Percentiles rank a stretch among this genome's conserved stretches.
These are phyloP conservation scores for Rhinogobius similis DNA, from an alignment of 2,113 vertebrate genomes.

Conservation along the genomic window DNA sequence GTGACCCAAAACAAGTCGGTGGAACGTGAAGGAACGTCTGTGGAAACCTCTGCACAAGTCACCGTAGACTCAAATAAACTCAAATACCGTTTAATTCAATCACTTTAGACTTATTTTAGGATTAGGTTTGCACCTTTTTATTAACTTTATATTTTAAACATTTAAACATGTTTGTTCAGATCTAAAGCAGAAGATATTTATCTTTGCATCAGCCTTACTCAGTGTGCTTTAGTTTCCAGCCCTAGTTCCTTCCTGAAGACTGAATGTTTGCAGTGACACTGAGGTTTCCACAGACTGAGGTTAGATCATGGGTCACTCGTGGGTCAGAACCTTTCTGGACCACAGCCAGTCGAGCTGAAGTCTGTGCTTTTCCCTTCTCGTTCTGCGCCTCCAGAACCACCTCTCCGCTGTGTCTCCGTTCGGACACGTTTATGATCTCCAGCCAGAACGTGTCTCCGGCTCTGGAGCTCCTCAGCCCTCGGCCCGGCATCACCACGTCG, in stretches of 20 bases:
- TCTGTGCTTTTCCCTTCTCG: constrained; percentile 82
- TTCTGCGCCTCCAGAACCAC: constrained; percentile 89
- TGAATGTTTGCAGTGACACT: too few relatives aligned
- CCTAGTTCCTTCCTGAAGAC: too few relatives aligned
- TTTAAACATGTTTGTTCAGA: too few relatives aligned
- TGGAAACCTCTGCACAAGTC: neutral
- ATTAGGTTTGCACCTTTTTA: too few relatives aligned
- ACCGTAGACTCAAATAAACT: too few relatives aligned
- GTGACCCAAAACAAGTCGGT: neutral
- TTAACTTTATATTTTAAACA: too few relatives aligned
- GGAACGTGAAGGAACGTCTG: neutral
- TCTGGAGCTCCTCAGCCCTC: constrained; percentile 90
- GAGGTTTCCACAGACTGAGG: constrained; percentile 19
- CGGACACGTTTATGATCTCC: constrained; percentile 76
- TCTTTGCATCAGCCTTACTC: too few relatives aligned
- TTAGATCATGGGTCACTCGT: constrained; percentile 68
- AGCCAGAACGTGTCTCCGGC: constrained; percentile 82
- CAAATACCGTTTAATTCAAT: too few relatives aligned
- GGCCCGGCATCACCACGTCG: constrained; percentile 82
- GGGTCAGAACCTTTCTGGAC: constrained; percentile 88
- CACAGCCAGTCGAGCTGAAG: constrained; percentile 88
- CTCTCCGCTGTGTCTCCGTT: constrained; percentile 86
- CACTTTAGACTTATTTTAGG: too few relatives aligned
- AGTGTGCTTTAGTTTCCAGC: too few relatives aligned
- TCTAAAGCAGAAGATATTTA: too few relatives aligned